These are phyloP conservation scores for Scrobipalpa atriplicella DNA, from an alignment of 2,888 invertebrate genomes.

Conservation along the genomic window DNA sequence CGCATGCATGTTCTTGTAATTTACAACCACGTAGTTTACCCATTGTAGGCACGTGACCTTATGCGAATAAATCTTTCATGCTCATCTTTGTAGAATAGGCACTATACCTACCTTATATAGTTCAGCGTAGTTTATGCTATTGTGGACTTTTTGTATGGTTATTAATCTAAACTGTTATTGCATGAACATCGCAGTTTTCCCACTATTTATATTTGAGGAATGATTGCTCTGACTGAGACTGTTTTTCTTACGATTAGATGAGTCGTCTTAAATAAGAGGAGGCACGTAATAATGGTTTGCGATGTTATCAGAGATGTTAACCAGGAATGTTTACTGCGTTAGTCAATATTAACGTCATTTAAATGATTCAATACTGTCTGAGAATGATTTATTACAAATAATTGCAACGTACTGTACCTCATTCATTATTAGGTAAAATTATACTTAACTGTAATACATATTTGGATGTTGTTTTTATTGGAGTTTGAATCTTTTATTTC, in stretches of 20 bases:
- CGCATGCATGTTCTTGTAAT: neutral
- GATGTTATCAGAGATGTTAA: neutral
- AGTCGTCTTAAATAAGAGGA: neutral
- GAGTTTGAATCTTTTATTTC: no score
- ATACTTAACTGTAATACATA: no score
- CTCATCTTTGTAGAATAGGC: neutral
- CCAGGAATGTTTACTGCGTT: neutral
- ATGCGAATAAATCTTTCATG: neutral
- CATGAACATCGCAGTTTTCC: neutral
- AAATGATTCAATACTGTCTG: neutral
- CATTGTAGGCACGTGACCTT: neutral
- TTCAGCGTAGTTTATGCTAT: neutral
- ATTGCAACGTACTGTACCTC: no score
- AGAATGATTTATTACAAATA: neutral
- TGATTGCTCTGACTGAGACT: neutral
- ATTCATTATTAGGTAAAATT: no score
- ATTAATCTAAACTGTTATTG: neutral
- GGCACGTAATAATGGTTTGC: neutral
- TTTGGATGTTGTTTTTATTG: no score
- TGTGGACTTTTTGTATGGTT: neutral
- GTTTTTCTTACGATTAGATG: neutral
- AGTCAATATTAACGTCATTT: slow-evolving; percentile 9
- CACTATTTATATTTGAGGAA: neutral
- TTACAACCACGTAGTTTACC: neutral
- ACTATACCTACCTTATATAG: no score